These are phyloP conservation scores for Tillus elongatus DNA, from an alignment of 2,888 invertebrate genomes.

Conservation along the genomic window DNA sequence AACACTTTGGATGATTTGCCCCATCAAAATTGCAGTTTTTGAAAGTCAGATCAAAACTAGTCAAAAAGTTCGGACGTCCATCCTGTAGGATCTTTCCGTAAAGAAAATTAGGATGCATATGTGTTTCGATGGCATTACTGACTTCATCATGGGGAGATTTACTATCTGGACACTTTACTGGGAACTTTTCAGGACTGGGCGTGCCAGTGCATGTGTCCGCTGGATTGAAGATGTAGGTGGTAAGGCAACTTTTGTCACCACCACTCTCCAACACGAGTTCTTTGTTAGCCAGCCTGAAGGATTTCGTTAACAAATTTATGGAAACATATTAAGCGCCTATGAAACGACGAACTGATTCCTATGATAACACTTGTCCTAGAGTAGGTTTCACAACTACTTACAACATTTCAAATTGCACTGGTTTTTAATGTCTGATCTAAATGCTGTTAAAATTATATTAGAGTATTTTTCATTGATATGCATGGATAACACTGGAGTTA, in stretches of 20 bases:
- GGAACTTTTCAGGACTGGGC: slow-evolving; percentile 46
- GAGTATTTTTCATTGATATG: too few species aligned
- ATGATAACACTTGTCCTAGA: too few species aligned
- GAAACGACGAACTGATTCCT: too few species aligned
- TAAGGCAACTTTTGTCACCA: slow-evolving; percentile 39
- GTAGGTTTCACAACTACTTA: too few species aligned
- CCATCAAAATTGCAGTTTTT: slow-evolving; percentile 30
- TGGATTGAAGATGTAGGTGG: slow-evolving; percentile 49
- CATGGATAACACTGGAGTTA: too few species aligned
- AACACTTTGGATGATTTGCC: slow-evolving; percentile 33
- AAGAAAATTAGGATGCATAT: slow-evolving; percentile 33
- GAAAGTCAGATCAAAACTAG: slow-evolving; percentile 33
- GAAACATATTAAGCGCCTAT: too few species aligned
- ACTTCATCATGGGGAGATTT: slow-evolving; percentile 21
- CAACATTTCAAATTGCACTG: too few species aligned
- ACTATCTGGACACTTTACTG: slow-evolving; percentile 22
- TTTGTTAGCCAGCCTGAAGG: slow-evolving; percentile 37
- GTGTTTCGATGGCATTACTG: slow-evolving; percentile 25
- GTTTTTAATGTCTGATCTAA: too few species aligned
- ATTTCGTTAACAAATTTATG: not conserved
- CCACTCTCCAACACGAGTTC: slow-evolving; percentile 31
- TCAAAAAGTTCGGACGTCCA: slow-evolving; percentile 31
- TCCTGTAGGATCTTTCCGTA: slow-evolving; percentile 32
- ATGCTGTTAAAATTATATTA: too few species aligned
- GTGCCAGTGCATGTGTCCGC: slow-evolving; percentile 52